Evolutionary conservation across 2,888 invertebrate species (phyloP), one percentile per base, ranked within the genome.

Genomic region (Sminthurinus aureus): DNA sequence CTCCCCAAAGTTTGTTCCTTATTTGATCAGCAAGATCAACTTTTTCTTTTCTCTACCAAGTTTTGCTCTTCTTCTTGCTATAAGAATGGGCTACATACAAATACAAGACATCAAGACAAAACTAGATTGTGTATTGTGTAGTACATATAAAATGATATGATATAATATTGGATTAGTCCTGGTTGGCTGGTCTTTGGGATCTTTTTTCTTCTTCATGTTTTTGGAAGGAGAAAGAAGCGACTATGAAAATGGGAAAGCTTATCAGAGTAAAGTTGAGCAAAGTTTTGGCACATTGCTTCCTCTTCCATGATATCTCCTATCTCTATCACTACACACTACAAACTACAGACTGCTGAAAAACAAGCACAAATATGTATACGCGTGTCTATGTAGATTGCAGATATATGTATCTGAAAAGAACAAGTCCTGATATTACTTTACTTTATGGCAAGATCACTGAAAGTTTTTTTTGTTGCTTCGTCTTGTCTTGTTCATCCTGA

Each of bases 241-340:
- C 38, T 18, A 64, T 9, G 78, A 78, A 78, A 78, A 79, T 67
- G 79, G 79, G 26, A 26, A 79, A 26, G 79, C 79, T 79, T 79
- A 79, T 79, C 79, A 67, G 13, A 26, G 71, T 71, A 79, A 79
- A 79, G 79, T 67, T 71, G 71, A 24, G 24, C 13, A 71, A 71
- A 71, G 71, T 71, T 71, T 71, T 71, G 71, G 71, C 71, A 71
- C 24, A 69, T 71, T 15, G 15, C 13, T 71, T 71, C 71, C 71
- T 71, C 38, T 38, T 38, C 38, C 38, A 38, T 6, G 38, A 38
- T 38, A 38, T 38, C 38, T 6, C 1, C 38, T 6, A 38, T 38
- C 38, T 38, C 38, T 6, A 58, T 58, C 58, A 15, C 4, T 58
- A 58, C 58, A 58, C 18, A 58, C 4, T 69, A 69, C 67, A 13